These are phyloP conservation scores for Amphipoea oculea DNA, from an alignment of 2,888 invertebrate species.

Conservation along the genomic window DNA sequence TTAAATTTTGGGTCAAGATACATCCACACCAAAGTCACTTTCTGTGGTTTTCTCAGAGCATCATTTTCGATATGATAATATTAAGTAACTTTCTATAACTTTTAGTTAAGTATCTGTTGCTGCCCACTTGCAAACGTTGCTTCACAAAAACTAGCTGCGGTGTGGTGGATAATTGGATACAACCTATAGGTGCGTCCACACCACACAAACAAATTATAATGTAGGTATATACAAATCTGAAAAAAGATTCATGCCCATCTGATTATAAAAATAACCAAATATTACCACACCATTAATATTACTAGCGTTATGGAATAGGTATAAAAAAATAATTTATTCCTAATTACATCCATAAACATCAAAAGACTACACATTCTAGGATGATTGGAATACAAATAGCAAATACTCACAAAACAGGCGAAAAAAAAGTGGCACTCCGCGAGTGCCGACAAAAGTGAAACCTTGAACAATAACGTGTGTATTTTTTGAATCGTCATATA, in stretches of 20 bases:
- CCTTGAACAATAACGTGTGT: too few species aligned
- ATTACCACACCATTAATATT: neutral
- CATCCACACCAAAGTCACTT: neutral
- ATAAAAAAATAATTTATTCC: neutral
- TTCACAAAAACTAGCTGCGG: neutral
- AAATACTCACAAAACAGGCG: too few species aligned
- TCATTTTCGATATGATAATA: neutral
- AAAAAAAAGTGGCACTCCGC: too few species aligned
- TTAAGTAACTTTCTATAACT: neutral
- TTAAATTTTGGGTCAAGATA: neutral
- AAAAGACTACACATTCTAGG: neutral
- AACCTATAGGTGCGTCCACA: neutral
- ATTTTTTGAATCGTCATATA: too few species aligned
- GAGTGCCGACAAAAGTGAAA: too few species aligned
- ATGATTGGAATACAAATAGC: neutral
- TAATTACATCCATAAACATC: neutral
- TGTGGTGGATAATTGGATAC: neutral
- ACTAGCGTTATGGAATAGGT: neutral
- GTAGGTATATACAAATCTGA: neutral
- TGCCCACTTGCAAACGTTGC: neutral
- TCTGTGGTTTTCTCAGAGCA: too few species aligned
- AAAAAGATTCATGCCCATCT: neutral
- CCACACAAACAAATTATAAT: neutral
- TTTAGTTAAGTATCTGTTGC: neutral
- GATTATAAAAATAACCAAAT: neutral